A percentile compares a stretch with the other conserved stretches of the same genome.
Evolutionary conservation across 1,140 invertebrate genomes (phyloP).

Genomic region (Papilio xuthus): DNA sequence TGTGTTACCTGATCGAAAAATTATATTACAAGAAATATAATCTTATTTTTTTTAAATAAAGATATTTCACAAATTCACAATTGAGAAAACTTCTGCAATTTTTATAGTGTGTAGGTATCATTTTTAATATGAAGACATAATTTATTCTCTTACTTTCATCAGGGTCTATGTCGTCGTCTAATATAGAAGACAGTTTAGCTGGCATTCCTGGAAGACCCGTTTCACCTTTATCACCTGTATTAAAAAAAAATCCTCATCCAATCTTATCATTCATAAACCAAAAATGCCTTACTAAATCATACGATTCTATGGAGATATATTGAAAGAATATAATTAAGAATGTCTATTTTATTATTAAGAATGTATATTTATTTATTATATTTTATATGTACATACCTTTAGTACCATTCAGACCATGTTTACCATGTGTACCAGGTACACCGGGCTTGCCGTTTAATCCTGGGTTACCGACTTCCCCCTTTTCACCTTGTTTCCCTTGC

Average conservation of each 20-base stretch:
- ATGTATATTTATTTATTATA: too few relatives aligned
- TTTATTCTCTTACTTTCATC: slow-evolving; percentile 52
- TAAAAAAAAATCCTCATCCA: slow-evolving; percentile 47
- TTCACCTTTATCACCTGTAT: slow-evolving; percentile 59
- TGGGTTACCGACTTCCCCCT: slow-evolving; percentile 44
- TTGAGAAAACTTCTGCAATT: too few relatives aligned
- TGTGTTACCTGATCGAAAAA: too few relatives aligned
- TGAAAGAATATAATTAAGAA: too few relatives aligned
- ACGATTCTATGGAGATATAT: too few relatives aligned
- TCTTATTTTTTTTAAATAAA: too few relatives aligned
- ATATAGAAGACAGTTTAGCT: slow-evolving; percentile 59
- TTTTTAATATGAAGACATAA: too few relatives aligned
- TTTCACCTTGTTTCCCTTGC: slow-evolving; percentile 47
- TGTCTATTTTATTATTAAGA: too few relatives aligned
- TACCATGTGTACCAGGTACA: slow-evolving; percentile 52
- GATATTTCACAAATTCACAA: too few relatives aligned
- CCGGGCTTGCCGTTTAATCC: slow-evolving; percentile 49
- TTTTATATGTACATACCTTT: slow-evolving; percentile 52
- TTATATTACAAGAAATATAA: too few relatives aligned
- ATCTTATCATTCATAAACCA: slow-evolving; percentile 6
- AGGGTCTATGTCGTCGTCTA: slow-evolving; percentile 55
- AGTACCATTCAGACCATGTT: slow-evolving; percentile 49
- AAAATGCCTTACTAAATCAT: background rate
- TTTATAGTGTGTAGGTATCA: too few relatives aligned
- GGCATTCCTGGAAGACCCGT: slow-evolving; percentile 55